These are phyloP conservation scores for Drosophila cracens DNA, from an alignment of 2,888 invertebrate species.

Conservation along the genomic window DNA sequence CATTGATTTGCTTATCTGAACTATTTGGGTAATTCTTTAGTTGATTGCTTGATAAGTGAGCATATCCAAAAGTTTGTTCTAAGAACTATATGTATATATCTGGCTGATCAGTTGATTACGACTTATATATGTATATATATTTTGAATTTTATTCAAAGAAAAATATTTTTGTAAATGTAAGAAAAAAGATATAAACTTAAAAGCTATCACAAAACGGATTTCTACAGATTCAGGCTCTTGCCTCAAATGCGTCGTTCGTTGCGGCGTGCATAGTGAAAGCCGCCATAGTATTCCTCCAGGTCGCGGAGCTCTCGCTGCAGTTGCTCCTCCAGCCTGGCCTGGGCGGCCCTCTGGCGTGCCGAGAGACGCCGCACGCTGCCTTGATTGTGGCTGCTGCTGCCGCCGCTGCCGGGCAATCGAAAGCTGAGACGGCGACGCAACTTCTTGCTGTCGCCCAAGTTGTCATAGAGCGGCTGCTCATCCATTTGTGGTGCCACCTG, in stretches of 20 bases:
- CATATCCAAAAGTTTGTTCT: background rate
- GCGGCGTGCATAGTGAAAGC: constrained; percentile 62
- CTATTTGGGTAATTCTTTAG: no score
- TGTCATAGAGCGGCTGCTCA: constrained; percentile 41
- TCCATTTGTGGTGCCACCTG: background rate
- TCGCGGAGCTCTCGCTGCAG: constrained; percentile 64
- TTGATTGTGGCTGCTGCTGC: constrained; percentile 1
- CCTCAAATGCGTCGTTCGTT: constrained; percentile 61
- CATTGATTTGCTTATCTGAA: no score
- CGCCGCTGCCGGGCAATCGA: constrained; percentile 42
- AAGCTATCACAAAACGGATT: constrained; percentile 61
- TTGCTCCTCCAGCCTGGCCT: constrained; percentile 56
- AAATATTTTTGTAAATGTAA: constrained; percentile 3
- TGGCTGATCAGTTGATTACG: background rate
- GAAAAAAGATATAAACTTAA: constrained; percentile 15
- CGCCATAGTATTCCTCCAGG: constrained; percentile 73
- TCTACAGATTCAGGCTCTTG: no score
- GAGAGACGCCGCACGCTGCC: constrained; percentile 37
- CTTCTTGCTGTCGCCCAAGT: constrained; percentile 30
- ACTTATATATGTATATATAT: background rate
- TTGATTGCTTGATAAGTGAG: background rate
- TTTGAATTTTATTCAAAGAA: constrained; percentile 66
- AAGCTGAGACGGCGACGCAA: constrained; percentile 57
- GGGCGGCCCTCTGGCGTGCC: constrained; percentile 50
- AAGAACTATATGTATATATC: background rate